Conservation (phyloP, 2,113 vertebrate genomes). For the Lagenorhynchus albirostris region DNA sequence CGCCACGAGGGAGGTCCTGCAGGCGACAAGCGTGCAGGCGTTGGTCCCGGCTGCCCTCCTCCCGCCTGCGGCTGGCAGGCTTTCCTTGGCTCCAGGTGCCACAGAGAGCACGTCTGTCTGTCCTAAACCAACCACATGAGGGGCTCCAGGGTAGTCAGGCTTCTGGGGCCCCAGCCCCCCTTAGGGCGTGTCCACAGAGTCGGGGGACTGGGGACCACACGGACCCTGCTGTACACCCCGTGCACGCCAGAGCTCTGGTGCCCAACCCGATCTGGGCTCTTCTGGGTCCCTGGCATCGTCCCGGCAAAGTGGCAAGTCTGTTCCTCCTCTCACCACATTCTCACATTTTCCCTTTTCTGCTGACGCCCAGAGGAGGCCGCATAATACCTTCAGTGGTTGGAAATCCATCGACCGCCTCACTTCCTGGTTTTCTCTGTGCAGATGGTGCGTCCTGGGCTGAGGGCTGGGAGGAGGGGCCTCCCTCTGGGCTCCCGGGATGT, state of each 20-base stretch:
- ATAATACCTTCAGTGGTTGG: background rate
- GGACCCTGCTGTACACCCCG: background rate
- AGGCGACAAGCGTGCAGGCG: accelerated
- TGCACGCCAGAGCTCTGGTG: background rate
- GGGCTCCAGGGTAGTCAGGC: background rate
- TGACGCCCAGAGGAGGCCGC: background rate
- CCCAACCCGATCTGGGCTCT: accelerated
- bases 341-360: background rate
- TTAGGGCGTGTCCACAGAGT: accelerated
- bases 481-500: background rate
- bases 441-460: too few relatives aligned
- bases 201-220: background rate
- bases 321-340: background rate
- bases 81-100: too few relatives aligned
- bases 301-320: background rate
- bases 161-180: background rate
- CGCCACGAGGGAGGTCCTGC: accelerated
- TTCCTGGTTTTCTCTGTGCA: background rate
- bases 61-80: accelerated
- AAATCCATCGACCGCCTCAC: background rate
- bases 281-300: too few relatives aligned
- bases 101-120: accelerated
- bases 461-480: background rate
- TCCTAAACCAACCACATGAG: background rate
- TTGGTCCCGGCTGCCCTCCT: accelerated